Evolutionary conservation across 2,888 invertebrate genomes (phyloP).

Genomic region (Buathra laborator): DNA sequence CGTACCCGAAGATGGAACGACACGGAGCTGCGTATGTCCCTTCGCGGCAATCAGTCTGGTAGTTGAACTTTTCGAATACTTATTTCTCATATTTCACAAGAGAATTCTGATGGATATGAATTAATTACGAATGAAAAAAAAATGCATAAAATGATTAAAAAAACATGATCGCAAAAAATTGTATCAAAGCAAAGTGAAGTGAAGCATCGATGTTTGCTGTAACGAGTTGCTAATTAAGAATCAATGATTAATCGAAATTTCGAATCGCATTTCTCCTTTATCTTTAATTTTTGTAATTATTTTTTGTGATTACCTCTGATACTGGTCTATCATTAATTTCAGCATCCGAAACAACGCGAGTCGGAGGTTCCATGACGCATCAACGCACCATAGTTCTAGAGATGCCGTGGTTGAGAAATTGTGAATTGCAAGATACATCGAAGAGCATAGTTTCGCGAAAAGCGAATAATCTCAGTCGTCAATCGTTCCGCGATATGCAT

Average conservation of each 20-base stretch:
- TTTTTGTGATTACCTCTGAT: not conserved
- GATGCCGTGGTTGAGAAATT: slow-evolving; percentile 85
- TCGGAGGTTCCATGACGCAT: slow-evolving; percentile 82
- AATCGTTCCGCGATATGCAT: slow-evolving; percentile 31
- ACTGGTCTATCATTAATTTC: not conserved
- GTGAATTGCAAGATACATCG: slow-evolving; percentile 82
- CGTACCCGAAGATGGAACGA: slow-evolving; percentile 75
- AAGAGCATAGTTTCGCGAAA: slow-evolving; percentile 37
- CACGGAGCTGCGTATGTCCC: slow-evolving; percentile 70
- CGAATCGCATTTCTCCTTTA: not conserved
- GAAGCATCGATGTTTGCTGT: too few relatives aligned
- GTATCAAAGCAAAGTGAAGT: too few relatives aligned
- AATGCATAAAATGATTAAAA: not conserved
- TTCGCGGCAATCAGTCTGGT: slow-evolving; percentile 61
- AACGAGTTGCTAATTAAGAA: too few relatives aligned
- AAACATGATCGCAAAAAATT: too few relatives aligned
- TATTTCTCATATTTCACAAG: not conserved
- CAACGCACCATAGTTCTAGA: slow-evolving; percentile 82
- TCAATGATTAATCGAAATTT: too few relatives aligned
- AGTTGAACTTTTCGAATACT: slow-evolving; percentile 60
- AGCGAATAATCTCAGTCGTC: slow-evolving; percentile 49
- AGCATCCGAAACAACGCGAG: slow-evolving; percentile 85
- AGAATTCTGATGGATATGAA: not conserved
- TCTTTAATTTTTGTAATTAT: not conserved
- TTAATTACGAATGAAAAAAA: not conserved